These are phyloP conservation scores for Pogonophryne albipinna DNA, from an alignment of 2,797 vertebrate species.

Conservation along the genomic window DNA sequence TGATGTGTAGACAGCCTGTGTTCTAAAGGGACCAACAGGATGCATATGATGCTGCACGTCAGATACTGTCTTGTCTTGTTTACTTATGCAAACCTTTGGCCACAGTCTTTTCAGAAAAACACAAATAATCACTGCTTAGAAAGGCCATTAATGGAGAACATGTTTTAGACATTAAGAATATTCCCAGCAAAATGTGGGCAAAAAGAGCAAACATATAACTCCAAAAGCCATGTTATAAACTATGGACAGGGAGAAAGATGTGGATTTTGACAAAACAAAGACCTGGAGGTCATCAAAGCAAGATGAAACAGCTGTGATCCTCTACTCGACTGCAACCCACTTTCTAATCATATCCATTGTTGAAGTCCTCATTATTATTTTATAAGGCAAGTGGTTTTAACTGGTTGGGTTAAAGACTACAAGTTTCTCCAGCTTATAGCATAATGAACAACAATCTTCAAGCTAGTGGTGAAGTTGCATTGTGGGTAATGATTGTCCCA, in stretches of 20 bases:
- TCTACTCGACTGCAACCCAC: no score
- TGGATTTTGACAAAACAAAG: no score
- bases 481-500: not conserved
- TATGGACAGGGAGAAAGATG: not conserved
- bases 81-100: not conserved
- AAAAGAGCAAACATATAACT: not conserved
- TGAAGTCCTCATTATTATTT: no score
- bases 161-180: not conserved
- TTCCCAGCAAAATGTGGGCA: no score
- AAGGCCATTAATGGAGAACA: not conserved
- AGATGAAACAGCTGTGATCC: no score
- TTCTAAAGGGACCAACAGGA: not conserved
- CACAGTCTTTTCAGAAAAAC: not conserved
- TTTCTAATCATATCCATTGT: no score
- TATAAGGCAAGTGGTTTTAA: no score
- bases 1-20: not conserved
- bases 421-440: not conserved
- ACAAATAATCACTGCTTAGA: not conserved
- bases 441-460: not conserved
- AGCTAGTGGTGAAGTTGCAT: not conserved
- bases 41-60: not conserved
- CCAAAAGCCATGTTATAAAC: not conserved
- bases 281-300: no score
- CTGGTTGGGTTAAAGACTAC: no score
- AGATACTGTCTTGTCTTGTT: not conserved